Base-by-base conservation (phyloP, 2,113 vertebrate genomes). In the Oreochromis tanganicae region DNA sequence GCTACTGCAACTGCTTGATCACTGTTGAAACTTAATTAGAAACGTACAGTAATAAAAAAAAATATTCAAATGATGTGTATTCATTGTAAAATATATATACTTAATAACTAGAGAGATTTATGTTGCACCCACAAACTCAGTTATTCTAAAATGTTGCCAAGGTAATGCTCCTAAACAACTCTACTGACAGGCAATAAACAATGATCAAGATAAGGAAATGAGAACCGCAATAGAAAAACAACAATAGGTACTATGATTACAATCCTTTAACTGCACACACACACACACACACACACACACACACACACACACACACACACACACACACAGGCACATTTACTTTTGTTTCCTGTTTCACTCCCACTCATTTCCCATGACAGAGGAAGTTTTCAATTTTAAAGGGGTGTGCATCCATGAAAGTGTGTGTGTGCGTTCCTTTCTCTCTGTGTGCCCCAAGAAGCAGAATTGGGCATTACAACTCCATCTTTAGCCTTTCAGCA, bases 311-410 rank as follows among this genome's bases (percentile, higher is more conserved):
- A 17, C 46, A 17, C 3, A 17, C 16, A 50, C 7, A 17, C 14
- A 50, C 17, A 50, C 7, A 19, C 16, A 17, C 4, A 19, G 7
- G 7, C 19, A 41, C 3, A 71, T 0, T 13, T 27, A 73, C 43
- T 56, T 85, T 21, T 21, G 83, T 38, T 90, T 78, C 56, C 82
- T 61, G 38, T 56, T 82, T 32, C 14, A 41, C 61, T 80, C 81
- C 80, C 85, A 81, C 80, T 85, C 84, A 27, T 59, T 86, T 89
- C 75, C 82, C 43, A 87, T 54, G 55, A 48, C 66, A 80, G 56
- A 85, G 52, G 55, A 84, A 82, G 38, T 24, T 21, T 41, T 41
- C 71, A 48, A 48, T 78, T 57, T 43, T 59, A 43, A 10, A 4
- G 7, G 38, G 8, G 24, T 82, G 50, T 71, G 63, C 38, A 7